Base-by-base conservation (phyloP, 2,113 vertebrate genomes). In the Hypanus sabinus region DNA sequence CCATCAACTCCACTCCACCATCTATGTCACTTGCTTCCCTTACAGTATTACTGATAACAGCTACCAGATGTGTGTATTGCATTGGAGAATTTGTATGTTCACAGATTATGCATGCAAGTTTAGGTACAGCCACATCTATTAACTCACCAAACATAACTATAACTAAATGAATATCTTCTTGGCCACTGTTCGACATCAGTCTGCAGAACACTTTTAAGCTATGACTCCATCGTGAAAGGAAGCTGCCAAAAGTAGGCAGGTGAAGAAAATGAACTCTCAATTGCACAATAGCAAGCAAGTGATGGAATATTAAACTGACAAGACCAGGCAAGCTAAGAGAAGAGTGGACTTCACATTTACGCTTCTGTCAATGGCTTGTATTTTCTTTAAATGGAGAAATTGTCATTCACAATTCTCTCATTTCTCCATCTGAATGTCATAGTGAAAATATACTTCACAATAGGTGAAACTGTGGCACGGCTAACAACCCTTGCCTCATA, bases 1-100 rank as follows among this genome's bases (percentile, higher is more conserved):
- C n/a, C n/a, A n/a, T n/a, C n/a, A n/a, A n/a, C n/a, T n/a, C n/a
- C n/a, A n/a, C n/a, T n/a, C n/a, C n/a, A n/a, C 85, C 85, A 88
- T 88, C 65, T 65, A 88, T 60, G 65, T 65, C 85, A 88, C 60
- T 88, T 65, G 85, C 60, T 60, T 65, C 85, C 60, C 85, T 88
- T 62, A 88, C 85, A 65, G 85, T 9, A 62, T 65, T 88, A 88
- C 33, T 88, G 60, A 65, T 65, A 88, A 88, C 85, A 88, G 60
- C 57, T 65, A 88, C 85, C 85, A 65, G 85, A 57, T 88, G 85
- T 65, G 60, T 88, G 57, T 65, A 88, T 65, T 65, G 57, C 65
- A 65, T 65, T 65, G 85, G 62, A n/a, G 85, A 88, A 30, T 65
- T 11, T 65, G 81, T 85, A 10, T 14, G 20, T 65, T n/a, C 30